Percentiles rank a stretch among this genome's conserved stretches.
Evolutionary conservation across 2,113 vertebrate species (phyloP).

Genomic region (Istiophorus platypterus): DNA sequence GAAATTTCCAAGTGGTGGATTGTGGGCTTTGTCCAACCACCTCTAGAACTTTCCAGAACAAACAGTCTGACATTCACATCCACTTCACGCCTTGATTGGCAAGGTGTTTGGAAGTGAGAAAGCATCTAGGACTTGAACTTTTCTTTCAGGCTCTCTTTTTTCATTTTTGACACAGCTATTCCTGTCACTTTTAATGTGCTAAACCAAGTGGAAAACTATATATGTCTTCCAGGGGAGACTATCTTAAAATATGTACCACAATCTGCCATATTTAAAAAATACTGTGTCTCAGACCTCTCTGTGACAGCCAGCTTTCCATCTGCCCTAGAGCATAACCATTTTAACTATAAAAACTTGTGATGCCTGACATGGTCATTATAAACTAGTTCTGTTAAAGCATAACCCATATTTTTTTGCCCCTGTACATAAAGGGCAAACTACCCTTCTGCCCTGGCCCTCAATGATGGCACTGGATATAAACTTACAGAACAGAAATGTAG

Average conservation of each 20-base stretch:
- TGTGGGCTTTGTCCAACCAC: too few relatives aligned
- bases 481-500: neutral
- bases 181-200: neutral
- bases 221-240: neutral
- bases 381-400: neutral
- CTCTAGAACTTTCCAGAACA: too few relatives aligned
- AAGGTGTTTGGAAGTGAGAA: too few relatives aligned
- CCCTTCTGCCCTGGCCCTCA: neutral
- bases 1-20: too few relatives aligned
- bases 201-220: neutral
- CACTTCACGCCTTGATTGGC: too few relatives aligned
- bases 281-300: neutral
- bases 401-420: neutral
- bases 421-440: neutral
- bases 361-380: too few relatives aligned
- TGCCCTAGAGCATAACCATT: neutral
- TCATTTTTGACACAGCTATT: neutral
- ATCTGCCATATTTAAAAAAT: neutral
- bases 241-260: neutral
- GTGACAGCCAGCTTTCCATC: neutral
- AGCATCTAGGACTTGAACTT: too few relatives aligned
- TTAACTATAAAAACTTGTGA: too few relatives aligned
- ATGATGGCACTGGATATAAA: neutral
- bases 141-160: neutral
- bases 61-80: neutral